These are phyloP conservation scores for Abrostola triplasia DNA, from an alignment of 2,888 invertebrate genomes.

Conservation along the genomic window DNA sequence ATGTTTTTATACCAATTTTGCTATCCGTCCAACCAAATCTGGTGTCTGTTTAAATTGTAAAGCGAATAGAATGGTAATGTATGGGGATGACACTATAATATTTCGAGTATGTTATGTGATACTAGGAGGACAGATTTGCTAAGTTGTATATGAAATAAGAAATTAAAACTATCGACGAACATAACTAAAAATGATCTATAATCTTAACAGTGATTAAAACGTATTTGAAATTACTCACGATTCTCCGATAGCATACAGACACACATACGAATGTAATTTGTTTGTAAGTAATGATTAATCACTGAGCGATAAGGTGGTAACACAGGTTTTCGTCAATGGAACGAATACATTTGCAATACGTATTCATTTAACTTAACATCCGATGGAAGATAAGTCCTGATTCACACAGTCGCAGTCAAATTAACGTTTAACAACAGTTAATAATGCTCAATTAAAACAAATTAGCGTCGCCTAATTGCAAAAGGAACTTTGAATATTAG, in stretches of 20 bases:
- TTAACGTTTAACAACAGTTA: constrained; percentile 18
- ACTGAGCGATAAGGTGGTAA: constrained; percentile 47
- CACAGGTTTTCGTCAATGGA: constrained; percentile 45
- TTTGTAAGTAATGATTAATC: constrained; percentile 59
- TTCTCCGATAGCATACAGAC: background rate
- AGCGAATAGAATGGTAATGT: too few species aligned
- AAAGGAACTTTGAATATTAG: too few species aligned
- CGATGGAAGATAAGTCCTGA: constrained; percentile 43
- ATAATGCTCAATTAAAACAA: constrained; percentile 9
- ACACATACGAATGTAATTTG: constrained; percentile 20
- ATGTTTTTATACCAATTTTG: too few species aligned
- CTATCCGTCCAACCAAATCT: too few species aligned
- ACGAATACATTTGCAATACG: constrained; percentile 45
- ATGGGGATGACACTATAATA: too few species aligned
- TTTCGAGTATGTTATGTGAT: too few species aligned
- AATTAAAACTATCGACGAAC: background rate
- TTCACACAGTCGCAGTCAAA: constrained; percentile 48
- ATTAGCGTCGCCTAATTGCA: too few species aligned
- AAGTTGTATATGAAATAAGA: background rate
- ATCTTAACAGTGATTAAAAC: constrained; percentile 4
- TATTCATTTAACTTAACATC: constrained; percentile 41
- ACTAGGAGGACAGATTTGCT: background rate
- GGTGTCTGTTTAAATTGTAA: background rate
- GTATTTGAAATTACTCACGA: constrained; percentile 23
- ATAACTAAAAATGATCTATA: constrained; percentile 3